Base-by-base conservation (phyloP, 1,140 invertebrate genomes). In the Bemisia tabaci region DNA sequence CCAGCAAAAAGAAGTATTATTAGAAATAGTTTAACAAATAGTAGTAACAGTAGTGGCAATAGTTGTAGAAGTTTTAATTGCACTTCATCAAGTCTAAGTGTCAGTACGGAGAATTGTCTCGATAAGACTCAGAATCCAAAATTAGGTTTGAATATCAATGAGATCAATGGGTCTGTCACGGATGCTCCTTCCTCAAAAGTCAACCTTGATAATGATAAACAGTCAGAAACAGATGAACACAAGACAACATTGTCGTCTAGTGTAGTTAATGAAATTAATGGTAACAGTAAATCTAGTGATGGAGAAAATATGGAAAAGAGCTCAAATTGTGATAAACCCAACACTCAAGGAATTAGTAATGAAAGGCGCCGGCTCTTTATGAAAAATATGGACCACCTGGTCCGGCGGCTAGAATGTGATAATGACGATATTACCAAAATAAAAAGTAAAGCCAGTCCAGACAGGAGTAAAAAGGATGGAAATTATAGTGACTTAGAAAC, bases 311-410 rank as follows among this genome's bases (percentile, higher is more conserved):
- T 48, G 5, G 33, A 48, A 48, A 17, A 48, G 5, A 48, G 17
- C 17, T 48, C 33, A 48, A 48, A 48, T 9, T 48, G 33, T 48
- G 67, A 69, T 39, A 68, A 68, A 63, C 26, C 58, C 22, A 67
- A 67, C 61, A 59, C 17, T 2, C 68, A 71, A 68, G 79, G 79
- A 0, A 70, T 80, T 26, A 80, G 77, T 26, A 75, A 77, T 0
- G 78, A 79, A 33, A 73, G 80, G 17, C 74, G 78, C 61, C 77
- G 77, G 39, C 80, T 77, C 0, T 80, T 82, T 67, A 79, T 77
- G 61, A 75, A 74, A 22, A 80, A 79, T 68, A 80, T 80, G 79
- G 78, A 80, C 5, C 76, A 73, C 17, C 69, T 80, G 22, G 78
- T 79, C n/a, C 74, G 76, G 63, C 79, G 77, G 39, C 77, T 81